These are phyloP conservation scores for Albula goreensis DNA, from an alignment of 2,113 vertebrate genomes.

Conservation along the genomic window DNA sequence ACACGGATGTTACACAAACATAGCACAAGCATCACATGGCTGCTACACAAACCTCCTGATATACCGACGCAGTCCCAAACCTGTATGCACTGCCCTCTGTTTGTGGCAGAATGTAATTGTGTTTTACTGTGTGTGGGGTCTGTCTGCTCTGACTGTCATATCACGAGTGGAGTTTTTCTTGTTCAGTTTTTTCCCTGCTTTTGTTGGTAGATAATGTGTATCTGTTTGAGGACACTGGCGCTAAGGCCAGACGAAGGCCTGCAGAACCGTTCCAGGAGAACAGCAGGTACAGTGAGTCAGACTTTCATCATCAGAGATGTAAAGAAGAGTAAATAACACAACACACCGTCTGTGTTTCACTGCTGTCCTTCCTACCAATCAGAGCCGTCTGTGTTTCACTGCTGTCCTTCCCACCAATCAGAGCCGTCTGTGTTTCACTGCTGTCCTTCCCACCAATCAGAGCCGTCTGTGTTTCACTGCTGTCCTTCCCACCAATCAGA, in stretches of 20 bases:
- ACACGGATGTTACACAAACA: neutral
- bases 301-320: neutral
- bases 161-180: neutral
- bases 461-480: constrained; percentile 5
- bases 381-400: constrained; percentile 26
- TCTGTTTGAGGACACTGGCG: neutral
- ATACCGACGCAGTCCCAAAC: neutral
- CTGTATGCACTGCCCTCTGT: neutral
- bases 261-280: constrained; percentile 33
- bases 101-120: neutral
- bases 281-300: constrained; percentile 43
- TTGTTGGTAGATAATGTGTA: constrained; percentile 10
- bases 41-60: neutral
- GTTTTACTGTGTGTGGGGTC: neutral
- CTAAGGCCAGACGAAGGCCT: constrained; percentile 3
- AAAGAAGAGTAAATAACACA: neutral
- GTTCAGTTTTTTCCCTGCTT: neutral
- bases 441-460: constrained; percentile 36
- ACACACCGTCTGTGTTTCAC: neutral
- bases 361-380: constrained; percentile 30
- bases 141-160: neutral
- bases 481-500: constrained; percentile 38
- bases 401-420: constrained; percentile 32
- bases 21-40: neutral
- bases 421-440: constrained; percentile 20